Evolutionary conservation across 2,113 vertebrate genomes (phyloP).

Genomic region (Amphilophus citrinellus): DNA sequence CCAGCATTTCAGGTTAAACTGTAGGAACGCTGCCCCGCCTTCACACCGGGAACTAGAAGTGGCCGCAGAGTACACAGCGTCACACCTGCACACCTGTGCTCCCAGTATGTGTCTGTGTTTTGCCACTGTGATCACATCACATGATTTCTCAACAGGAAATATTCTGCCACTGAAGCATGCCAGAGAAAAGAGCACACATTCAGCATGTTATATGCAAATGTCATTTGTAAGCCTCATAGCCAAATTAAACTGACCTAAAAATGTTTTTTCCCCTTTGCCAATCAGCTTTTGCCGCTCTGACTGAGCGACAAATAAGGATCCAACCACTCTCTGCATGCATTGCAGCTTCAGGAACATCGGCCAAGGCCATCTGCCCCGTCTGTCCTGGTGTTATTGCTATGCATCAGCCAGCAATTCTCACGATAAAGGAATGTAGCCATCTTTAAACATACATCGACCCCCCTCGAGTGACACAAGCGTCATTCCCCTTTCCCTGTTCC

Average conservation of each 20-base stretch:
- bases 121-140: conserved; percentile 34
- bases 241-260: conserved; percentile 7
- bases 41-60: conserved; percentile 52
- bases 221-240: not conserved
- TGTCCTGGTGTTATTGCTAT: conserved; percentile 49
- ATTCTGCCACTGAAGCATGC: not conserved
- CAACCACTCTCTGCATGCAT: conserved; percentile 25
- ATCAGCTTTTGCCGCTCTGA: not conserved
- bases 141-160: conserved; percentile 57
- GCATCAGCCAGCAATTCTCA: conserved; percentile 67
- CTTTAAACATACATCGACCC: conserved; percentile 66
- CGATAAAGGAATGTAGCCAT: conserved; percentile 75
- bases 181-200: conserved; percentile 13
- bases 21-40: conserved; percentile 75
- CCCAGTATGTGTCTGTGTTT: conserved; percentile 5
- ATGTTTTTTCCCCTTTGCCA: not conserved
- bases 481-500: conserved; percentile 22
- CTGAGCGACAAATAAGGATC: not conserved
- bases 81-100: conserved; percentile 72
- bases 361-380: conserved; percentile 62
- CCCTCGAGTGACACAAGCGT: conserved; percentile 39
- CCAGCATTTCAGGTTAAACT: conserved; percentile 78
- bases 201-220: conserved; percentile 29
- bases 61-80: conserved; percentile 55
- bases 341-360: conserved; percentile 10